phyloP scores from a whole-genome alignment of 2,113 vertebrate genomes.

The Mastomys coucha region DNA sequence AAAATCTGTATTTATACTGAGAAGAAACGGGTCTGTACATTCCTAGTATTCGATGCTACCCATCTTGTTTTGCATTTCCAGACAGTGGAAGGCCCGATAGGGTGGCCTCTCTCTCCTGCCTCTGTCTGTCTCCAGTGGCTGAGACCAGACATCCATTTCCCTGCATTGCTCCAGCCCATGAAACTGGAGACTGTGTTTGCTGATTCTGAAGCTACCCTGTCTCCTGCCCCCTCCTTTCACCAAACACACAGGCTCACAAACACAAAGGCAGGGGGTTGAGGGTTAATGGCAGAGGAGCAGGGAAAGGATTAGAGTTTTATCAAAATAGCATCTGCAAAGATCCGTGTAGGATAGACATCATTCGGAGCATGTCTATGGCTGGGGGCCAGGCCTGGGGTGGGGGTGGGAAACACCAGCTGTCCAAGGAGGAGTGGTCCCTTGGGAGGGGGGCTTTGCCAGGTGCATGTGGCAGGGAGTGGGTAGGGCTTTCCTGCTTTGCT shows the following conservation, averaged over 20 bases:
- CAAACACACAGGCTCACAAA: conserved; percentile 6
- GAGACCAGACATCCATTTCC: neutral
- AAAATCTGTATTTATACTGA: neutral
- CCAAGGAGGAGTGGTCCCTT: conserved; percentile 43
- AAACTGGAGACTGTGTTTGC: conserved; percentile 34
- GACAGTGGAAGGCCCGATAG: neutral
- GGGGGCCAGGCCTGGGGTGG: conserved; percentile 3
- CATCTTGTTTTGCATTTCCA: neutral
- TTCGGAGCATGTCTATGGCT: conserved; percentile 63
- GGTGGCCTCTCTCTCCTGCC: neutral
- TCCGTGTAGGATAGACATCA: conserved; percentile 50
- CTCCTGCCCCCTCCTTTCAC: neutral
- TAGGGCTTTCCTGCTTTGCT: neutral
- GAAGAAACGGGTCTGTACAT: neutral
- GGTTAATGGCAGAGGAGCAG: conserved; percentile 9
- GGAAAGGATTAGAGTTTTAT: conserved; percentile 75
- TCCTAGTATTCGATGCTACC: neutral
- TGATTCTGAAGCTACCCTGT: conserved; percentile 51
- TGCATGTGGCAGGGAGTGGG: neutral
- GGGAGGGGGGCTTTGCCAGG: conserved; percentile 54
- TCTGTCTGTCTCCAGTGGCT: neutral
- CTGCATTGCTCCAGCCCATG: neutral
- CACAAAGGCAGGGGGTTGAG: conserved; percentile 52
- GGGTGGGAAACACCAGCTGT: conserved; percentile 71
- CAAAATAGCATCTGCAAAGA: conserved; percentile 77